Evolutionary conservation across 2,888 invertebrate species (phyloP).

Genomic region (Ametastegia equiseti): DNA sequence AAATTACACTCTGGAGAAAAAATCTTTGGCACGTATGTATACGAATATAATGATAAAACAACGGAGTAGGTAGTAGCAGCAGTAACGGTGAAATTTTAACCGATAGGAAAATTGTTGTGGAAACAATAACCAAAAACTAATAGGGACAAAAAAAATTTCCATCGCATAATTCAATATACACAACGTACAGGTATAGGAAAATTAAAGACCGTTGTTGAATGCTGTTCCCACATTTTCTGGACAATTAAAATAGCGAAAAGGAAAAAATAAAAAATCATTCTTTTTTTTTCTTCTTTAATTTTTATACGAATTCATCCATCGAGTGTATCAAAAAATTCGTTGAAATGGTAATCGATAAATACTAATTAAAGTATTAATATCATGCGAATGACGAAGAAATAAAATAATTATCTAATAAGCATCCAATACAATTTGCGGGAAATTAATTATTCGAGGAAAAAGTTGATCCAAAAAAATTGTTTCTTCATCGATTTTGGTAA

Average conservation of each 20-base stretch:
- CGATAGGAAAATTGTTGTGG: no score
- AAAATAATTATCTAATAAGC: no score
- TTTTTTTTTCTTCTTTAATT: no score
- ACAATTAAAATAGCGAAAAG: background rate
- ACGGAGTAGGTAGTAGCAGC: background rate
- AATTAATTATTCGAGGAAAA: background rate
- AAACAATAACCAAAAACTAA: background rate
- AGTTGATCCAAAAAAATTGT: no score
- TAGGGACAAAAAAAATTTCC: background rate
- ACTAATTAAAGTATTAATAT: no score
- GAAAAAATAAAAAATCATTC: no score
- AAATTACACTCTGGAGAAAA: constrained; percentile 1
- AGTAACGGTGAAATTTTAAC: no score
- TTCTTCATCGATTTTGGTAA: no score
- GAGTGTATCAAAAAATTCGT: no score
- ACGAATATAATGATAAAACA: background rate
- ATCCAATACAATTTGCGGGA: background rate
- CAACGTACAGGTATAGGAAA: background rate
- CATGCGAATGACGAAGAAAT: no score
- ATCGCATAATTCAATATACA: background rate
- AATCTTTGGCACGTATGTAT: background rate
- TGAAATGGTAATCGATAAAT: no score
- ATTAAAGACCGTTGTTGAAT: background rate
- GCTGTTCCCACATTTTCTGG: background rate
- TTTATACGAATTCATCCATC: no score